Conservation (phyloP, 2,797 vertebrate genomes). For the Diglossa cyanea region DNA sequence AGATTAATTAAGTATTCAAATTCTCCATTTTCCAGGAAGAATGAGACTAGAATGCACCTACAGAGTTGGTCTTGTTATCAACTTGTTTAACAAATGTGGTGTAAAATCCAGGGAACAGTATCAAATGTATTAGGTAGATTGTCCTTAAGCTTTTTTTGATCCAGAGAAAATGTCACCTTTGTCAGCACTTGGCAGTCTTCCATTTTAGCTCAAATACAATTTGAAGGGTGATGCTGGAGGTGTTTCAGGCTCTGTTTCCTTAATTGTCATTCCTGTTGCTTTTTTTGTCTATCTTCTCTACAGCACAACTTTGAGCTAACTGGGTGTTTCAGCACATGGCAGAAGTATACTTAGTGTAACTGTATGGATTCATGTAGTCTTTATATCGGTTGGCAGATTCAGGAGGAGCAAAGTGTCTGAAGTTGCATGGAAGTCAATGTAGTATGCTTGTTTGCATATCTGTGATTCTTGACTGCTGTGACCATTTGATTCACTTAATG, state of each 20-base stretch:
- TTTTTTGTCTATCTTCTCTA: background rate
- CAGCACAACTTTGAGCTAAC: background rate
- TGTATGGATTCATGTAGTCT: background rate
- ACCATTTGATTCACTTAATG: background rate
- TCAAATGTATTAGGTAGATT: background rate
- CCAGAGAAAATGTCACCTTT: background rate
- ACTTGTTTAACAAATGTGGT: background rate
- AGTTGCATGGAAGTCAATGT: background rate
- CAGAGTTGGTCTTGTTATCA: background rate
- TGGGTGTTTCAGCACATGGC: background rate
- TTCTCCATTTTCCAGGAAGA: background rate
- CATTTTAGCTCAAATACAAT: background rate
- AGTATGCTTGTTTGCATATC: background rate
- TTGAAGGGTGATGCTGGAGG: background rate
- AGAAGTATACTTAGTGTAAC: background rate
- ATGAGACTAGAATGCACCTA: background rate
- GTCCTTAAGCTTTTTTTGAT: background rate
- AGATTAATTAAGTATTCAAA: background rate
- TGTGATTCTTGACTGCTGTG: background rate
- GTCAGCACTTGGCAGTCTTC: background rate
- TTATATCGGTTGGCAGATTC: background rate
- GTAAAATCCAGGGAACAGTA: background rate
- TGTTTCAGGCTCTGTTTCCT: background rate
- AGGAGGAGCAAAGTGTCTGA: background rate
- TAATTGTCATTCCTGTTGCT: background rate